Conservation (phyloP, 1,140 invertebrate species). For the Drosophila virilis region DNA sequence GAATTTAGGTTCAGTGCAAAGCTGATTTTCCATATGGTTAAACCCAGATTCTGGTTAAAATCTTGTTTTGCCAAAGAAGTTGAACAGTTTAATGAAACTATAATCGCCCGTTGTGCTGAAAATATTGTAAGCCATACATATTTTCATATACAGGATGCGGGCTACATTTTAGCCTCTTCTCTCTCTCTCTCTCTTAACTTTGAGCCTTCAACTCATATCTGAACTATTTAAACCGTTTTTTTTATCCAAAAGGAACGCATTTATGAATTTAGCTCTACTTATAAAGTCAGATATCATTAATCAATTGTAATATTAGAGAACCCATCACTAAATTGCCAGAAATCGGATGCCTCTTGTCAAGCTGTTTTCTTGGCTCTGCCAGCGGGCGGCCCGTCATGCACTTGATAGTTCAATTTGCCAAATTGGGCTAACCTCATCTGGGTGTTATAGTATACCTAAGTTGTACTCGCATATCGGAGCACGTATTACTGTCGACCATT, state of each 20-base stretch:
- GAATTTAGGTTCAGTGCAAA: no score
- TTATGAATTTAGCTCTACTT: neutral
- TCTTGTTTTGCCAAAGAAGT: no score
- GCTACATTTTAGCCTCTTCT: no score
- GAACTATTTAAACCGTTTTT: constrained; percentile 4
- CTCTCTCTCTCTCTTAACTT: neutral
- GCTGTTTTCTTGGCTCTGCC: constrained; percentile 1
- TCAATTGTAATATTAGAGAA: neutral
- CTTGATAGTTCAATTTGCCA: constrained; percentile 57
- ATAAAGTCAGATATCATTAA: constrained; percentile 19
- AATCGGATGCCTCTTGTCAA: constrained; percentile 10
- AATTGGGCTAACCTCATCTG: constrained; percentile 53
- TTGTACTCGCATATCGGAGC: constrained; percentile 35
- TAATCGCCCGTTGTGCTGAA: no score
- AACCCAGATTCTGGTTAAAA: no score
- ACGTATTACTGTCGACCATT: constrained; percentile 37
- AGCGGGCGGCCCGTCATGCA: constrained; percentile 34
- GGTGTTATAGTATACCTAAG: constrained; percentile 47
- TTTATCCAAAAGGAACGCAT: neutral
- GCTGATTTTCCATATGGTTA: no score
- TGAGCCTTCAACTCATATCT: constrained; percentile 9
- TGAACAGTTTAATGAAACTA: no score
- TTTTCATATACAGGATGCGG: no score
- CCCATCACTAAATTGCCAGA: constrained; percentile 9
- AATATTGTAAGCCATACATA: no score